Evolutionary conservation across 1,140 invertebrate genomes (phyloP).

Genomic region (Elysia chlorotica): DNA sequence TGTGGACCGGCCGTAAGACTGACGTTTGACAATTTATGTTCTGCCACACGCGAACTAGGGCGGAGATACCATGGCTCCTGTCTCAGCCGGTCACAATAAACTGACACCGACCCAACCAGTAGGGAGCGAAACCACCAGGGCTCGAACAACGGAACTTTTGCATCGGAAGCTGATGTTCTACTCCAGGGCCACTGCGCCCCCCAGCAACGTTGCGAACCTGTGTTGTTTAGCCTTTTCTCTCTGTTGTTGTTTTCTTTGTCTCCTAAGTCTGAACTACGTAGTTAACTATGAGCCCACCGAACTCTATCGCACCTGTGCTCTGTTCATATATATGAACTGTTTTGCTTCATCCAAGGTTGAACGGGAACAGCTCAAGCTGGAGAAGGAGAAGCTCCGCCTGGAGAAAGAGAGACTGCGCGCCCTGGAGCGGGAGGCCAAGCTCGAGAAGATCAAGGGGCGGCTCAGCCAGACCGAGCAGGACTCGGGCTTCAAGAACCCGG

Average conservation of each 20-base stretch:
- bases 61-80: too few relatives aligned
- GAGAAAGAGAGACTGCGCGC: constrained; percentile 53
- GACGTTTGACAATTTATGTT: too few relatives aligned
- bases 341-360: constrained; percentile 66
- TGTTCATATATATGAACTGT: constrained; percentile 65
- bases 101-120: too few relatives aligned
- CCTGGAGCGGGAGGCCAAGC: constrained; percentile 67
- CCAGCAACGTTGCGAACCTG: background rate
- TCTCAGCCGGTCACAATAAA: too few relatives aligned
- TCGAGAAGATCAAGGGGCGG: constrained; percentile 62
- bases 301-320: too few relatives aligned
- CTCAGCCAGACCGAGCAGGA: constrained; percentile 47
- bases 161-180: background rate
- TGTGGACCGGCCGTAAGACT: too few relatives aligned
- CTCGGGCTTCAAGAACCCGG: constrained; percentile 39
- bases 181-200: background rate
- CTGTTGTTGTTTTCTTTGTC: background rate
- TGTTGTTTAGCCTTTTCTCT: background rate
- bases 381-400: constrained; percentile 69
- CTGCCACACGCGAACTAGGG: too few relatives aligned
- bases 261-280: constrained; percentile 29
- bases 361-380: constrained; percentile 69
- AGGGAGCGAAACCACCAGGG: too few relatives aligned
- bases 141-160: too few relatives aligned
- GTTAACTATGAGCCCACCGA: too few relatives aligned